phyloP scores from a whole-genome alignment of 2,113 vertebrate species.

The Petroica traversi region DNA sequence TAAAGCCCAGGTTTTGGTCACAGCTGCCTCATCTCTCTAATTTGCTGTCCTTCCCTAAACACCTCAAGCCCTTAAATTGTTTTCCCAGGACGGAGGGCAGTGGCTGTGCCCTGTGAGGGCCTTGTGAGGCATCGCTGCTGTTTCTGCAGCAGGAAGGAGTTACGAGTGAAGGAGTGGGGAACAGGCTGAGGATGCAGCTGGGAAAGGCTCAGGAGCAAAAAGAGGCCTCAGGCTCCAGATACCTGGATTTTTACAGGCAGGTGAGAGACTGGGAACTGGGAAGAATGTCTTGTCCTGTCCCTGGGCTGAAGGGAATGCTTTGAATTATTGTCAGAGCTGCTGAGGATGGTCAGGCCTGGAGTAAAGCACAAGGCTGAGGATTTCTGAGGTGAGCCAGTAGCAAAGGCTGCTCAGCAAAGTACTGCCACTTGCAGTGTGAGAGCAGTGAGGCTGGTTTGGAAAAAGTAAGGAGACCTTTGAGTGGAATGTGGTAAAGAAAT shows the following conservation, averaged over 20 bases:
- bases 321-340: neutral
- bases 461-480: neutral
- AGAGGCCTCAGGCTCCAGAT: neutral
- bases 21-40: neutral
- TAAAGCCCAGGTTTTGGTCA: rapidly evolving
- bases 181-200: neutral
- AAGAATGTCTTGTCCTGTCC: neutral
- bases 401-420: neutral
- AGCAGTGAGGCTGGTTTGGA: neutral
- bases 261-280: neutral
- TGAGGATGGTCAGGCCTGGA: neutral
- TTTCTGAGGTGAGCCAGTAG: neutral
- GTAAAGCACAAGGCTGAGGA: rapidly evolving
- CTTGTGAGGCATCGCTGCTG: rapidly evolving
- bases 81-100: neutral
- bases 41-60: neutral
- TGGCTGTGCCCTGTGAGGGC: neutral
- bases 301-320: rapidly evolving
- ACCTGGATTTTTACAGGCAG: rapidly evolving
- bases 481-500: neutral
- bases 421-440: neutral
- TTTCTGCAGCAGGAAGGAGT: neutral
- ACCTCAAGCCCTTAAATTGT: neutral
- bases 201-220: neutral
- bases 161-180: rapidly evolving